These are phyloP conservation scores for Caretta caretta DNA, from an alignment of 2,113 vertebrate genomes.

Conservation along the genomic window DNA sequence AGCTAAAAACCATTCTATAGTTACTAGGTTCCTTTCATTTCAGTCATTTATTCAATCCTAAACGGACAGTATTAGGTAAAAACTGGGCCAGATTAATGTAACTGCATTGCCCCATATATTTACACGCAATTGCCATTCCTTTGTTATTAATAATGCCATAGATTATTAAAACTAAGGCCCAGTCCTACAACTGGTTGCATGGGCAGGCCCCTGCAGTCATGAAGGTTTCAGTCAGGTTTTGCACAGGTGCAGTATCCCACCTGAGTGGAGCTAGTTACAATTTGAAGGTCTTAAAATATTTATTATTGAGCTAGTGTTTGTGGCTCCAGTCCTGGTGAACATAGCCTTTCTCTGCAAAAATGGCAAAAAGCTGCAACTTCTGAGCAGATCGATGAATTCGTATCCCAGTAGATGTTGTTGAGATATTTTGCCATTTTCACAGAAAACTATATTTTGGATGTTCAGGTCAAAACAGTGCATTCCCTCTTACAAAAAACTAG, in stretches of 20 bases:
- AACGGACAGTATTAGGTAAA: rapidly evolving
- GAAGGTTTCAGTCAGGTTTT: neutral
- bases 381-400: neutral
- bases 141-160: neutral
- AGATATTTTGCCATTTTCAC: neutral
- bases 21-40: neutral
- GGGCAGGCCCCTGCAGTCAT: neutral
- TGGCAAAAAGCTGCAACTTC: neutral
- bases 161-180: neutral
- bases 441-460: neutral
- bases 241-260: neutral
- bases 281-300: neutral
- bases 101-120: neutral
- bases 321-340: neutral
- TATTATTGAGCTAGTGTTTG: neutral
- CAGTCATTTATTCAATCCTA: neutral
- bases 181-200: neutral
- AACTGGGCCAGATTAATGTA: neutral
- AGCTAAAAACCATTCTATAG: neutral
- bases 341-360: neutral
- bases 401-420: neutral
- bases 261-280: neutral
- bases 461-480: neutral
- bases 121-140: neutral
- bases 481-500: neutral